Conservation (phyloP, 2,888 invertebrate genomes). For the Nomada ruficornis region DNA sequence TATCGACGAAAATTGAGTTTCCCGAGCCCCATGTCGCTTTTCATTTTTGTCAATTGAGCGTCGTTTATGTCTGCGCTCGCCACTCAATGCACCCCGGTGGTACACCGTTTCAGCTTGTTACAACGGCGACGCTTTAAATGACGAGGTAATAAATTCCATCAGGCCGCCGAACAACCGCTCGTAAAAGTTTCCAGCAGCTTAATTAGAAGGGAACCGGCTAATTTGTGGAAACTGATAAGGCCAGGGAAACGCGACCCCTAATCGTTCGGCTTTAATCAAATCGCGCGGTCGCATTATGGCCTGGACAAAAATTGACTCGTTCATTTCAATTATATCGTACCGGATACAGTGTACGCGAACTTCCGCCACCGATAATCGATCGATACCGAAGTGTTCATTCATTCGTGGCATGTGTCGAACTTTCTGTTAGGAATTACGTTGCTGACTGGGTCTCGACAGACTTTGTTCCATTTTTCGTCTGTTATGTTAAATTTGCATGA, state of each 20-base stretch:
- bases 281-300: conserved; percentile 23
- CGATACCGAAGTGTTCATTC: conserved; percentile 55
- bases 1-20: not conserved
- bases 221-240: conserved; percentile 66
- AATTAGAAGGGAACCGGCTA: conserved; percentile 59
- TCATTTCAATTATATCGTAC: conserved; percentile 66
- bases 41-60: not conserved
- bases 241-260: conserved; percentile 55
- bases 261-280: conserved; percentile 63
- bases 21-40: no score
- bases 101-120: not conserved
- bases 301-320: conserved; percentile 65
- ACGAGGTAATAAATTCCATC: conserved; percentile 50
- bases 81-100: not conserved
- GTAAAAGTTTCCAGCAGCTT: conserved; percentile 61
- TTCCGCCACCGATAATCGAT: conserved; percentile 51
- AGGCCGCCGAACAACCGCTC: conserved; percentile 41
- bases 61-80: not conserved
- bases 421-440: conserved; percentile 38
- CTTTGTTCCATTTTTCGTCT: not conserved
- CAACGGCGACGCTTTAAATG: conserved; percentile 12
- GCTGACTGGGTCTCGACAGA: not conserved
- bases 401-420: conserved; percentile 39
- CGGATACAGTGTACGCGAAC: conserved; percentile 40
- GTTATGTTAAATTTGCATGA: not conserved